Evolutionary conservation across 2,113 vertebrate species (phyloP).

Genomic region (Atherinomorus stipes): DNA sequence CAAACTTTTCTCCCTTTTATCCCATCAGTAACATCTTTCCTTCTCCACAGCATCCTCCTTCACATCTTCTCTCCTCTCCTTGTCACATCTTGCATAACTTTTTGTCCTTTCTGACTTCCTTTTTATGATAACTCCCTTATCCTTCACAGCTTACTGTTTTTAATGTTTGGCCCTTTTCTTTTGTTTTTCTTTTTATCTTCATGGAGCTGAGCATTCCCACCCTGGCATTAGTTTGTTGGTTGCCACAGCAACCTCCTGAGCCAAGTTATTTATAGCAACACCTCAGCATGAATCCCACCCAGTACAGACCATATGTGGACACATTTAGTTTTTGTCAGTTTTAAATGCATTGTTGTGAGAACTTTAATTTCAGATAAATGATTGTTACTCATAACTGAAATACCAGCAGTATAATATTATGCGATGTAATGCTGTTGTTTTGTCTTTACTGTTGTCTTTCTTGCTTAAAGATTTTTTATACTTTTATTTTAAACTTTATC

Average conservation of each 20-base stretch:
- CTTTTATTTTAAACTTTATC: too few species aligned
- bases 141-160: slow-evolving; percentile 16
- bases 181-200: slow-evolving; percentile 34
- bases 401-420: not conserved
- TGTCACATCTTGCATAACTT: not conserved
- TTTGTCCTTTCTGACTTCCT: not conserved
- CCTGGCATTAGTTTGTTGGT: slow-evolving; percentile 78
- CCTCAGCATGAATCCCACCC: slow-evolving; percentile 60
- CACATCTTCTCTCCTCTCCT: not conserved
- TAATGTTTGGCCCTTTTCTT: slow-evolving; percentile 29
- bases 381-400: not conserved
- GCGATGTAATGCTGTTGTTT: too few species aligned
- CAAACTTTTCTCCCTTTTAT: not conserved
- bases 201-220: slow-evolving; percentile 54
- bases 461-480: too few species aligned
- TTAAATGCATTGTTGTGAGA: slow-evolving; percentile 5
- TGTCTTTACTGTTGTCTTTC: too few species aligned
- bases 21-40: not conserved
- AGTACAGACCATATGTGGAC: slow-evolving; percentile 34
- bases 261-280: slow-evolving; percentile 76
- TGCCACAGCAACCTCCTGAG: slow-evolving; percentile 70
- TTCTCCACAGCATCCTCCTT: not conserved
- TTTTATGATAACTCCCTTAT: slow-evolving; percentile 5
- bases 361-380: slow-evolving; percentile 6
- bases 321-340: not conserved